Evolutionary conservation across 2,888 invertebrate genomes (phyloP).

Genomic region (Pomacea canaliculata): DNA sequence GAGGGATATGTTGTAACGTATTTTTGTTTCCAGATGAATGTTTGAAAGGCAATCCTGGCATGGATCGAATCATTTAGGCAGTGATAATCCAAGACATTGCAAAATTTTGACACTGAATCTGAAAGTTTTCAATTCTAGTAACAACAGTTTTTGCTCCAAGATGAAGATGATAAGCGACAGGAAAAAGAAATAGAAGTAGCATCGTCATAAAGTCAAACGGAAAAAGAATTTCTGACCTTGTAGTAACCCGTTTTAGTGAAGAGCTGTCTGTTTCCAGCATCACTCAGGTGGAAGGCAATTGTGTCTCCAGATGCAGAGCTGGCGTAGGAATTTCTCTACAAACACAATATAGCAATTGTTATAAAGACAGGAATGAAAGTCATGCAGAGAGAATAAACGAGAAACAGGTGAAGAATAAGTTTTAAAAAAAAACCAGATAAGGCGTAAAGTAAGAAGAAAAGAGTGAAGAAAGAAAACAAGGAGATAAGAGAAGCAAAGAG

Average conservation of each 20-base stretch:
- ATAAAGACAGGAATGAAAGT: not conserved
- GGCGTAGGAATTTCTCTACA: conserved; percentile 30
- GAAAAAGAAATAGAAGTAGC: no score
- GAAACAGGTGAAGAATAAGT: not conserved
- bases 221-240: conserved; percentile 77
- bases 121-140: no score
- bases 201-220: not conserved
- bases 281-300: conserved; percentile 64
- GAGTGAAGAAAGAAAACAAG: not conserved
- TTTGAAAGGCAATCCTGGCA: no score
- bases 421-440: not conserved
- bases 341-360: not conserved
- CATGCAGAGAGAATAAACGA: no score
- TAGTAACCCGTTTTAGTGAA: conserved; percentile 91
- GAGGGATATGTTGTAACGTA: no score
- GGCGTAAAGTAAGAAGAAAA: not conserved
- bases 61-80: no score
- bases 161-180: no score
- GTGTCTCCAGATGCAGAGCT: conserved; percentile 58
- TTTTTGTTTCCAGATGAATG: no score
- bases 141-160: no score
- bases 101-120: no score
- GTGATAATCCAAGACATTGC: no score
- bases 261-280: conserved; percentile 80
- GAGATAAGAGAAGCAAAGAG: not conserved